Conservation (phyloP, 2,888 invertebrate species). For the Polylopha cassiicola region DNA sequence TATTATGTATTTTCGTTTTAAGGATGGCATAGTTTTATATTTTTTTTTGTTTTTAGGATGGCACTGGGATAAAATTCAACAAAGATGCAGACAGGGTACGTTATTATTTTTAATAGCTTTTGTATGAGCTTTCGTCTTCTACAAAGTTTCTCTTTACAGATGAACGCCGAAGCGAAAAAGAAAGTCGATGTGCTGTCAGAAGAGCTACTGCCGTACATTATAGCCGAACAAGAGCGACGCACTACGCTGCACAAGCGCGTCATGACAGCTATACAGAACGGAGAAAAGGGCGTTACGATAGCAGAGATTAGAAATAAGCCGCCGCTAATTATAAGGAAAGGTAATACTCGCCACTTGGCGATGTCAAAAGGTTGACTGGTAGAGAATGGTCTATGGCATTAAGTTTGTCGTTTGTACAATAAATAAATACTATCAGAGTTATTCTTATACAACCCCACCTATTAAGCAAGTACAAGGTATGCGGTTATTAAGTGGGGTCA, state of each 20-base stretch:
- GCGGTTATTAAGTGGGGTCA: too few species aligned
- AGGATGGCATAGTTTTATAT: not conserved
- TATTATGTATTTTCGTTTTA: not conserved
- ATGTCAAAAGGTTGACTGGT: not conserved
- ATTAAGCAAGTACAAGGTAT: too few species aligned
- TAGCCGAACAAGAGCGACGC: slow-evolving; percentile 64
- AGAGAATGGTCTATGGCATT: too few species aligned
- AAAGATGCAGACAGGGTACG: slow-evolving; percentile 68
- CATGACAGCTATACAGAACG: slow-evolving; percentile 68
- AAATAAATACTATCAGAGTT: not conserved
- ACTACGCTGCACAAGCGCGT: slow-evolving; percentile 60
- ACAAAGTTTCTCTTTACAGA: slow-evolving; percentile 35
- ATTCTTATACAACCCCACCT: too few species aligned
- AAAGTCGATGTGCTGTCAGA: slow-evolving; percentile 68
- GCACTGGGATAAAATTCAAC: slow-evolving; percentile 67
- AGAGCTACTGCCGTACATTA: slow-evolving; percentile 64
- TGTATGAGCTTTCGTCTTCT: too few species aligned
- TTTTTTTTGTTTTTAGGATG: slow-evolving; percentile 44
- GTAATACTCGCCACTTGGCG: slow-evolving; percentile 29
- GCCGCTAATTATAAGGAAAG: slow-evolving; percentile 59
- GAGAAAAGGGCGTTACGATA: slow-evolving; percentile 66
- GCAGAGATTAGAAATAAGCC: slow-evolving; percentile 65
- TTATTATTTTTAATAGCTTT: not conserved
- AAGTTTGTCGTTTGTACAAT: too few species aligned
- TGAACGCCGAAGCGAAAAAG: slow-evolving; percentile 70